Conservation (phyloP, 2,113 vertebrate genomes). For the Dromaius novaehollandiae region DNA sequence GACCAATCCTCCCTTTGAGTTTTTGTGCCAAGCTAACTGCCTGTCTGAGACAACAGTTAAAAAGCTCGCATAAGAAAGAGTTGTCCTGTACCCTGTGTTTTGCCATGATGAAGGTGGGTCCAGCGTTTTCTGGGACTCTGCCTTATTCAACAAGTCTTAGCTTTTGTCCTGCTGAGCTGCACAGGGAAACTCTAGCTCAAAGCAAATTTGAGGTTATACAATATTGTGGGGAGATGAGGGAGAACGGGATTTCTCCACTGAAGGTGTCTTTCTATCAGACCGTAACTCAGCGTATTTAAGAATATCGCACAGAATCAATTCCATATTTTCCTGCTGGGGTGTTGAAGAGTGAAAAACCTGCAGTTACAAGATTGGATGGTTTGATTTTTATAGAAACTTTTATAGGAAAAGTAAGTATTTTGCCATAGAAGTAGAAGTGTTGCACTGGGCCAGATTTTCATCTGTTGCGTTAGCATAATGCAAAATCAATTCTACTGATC, state of each 20-base stretch:
- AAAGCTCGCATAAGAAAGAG: neutral
- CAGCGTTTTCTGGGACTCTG: neutral
- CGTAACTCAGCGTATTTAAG: neutral
- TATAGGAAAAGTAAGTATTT: neutral
- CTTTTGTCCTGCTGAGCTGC: neutral
- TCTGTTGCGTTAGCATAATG: neutral
- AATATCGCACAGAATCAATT: neutral
- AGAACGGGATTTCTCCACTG: neutral
- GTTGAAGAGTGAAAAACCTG: neutral
- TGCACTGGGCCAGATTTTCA: neutral
- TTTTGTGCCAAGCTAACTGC: too few relatives aligned
- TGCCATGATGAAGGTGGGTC: neutral
- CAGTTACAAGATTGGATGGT: neutral
- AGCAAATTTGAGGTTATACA: neutral
- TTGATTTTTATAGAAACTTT: neutral
- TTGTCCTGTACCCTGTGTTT: neutral
- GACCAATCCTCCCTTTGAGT: neutral
- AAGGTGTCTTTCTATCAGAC: constrained; percentile 9
- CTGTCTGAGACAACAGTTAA: neutral
- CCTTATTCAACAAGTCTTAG: neutral
- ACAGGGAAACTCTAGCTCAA: neutral
- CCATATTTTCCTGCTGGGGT: neutral
- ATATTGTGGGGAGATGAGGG: neutral
- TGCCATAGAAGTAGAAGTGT: neutral
- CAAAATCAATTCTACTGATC: neutral